Percentiles rank a stretch among this genome's conserved stretches.
Conservation (phyloP, 2,113 vertebrate species). For the Sciurus niger region DNA sequence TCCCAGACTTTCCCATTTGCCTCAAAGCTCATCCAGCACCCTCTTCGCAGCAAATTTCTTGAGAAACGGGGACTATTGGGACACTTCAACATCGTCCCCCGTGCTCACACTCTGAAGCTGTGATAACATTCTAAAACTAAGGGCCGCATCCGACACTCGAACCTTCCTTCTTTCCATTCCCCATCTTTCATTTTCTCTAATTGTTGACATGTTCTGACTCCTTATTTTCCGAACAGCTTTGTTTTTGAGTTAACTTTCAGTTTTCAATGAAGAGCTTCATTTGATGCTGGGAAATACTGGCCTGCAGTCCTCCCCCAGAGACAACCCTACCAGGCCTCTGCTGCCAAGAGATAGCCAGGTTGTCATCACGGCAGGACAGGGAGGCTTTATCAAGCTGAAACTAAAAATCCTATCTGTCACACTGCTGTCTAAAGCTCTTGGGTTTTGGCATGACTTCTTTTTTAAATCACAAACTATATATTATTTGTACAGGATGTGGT, state of each 20-base stretch:
- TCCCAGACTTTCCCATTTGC: background rate
- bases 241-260: background rate
- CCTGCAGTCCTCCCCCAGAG: background rate
- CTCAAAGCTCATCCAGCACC: background rate
- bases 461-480: background rate
- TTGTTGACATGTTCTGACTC: background rate
- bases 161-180: background rate
- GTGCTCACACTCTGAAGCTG: background rate
- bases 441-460: background rate
- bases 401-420: background rate
- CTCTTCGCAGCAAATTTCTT: background rate
- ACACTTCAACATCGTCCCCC: background rate
- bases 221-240: background rate
- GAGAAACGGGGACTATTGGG: background rate
- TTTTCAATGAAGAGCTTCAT: constrained; percentile 6
- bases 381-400: background rate
- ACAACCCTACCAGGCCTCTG: background rate
- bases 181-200: background rate
- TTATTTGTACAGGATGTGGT: background rate
- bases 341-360: background rate
- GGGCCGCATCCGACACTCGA: background rate
- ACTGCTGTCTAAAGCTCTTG: background rate
- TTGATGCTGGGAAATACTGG: background rate
- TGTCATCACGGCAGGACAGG: background rate
- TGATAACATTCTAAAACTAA: background rate